phyloP scores from a whole-genome alignment of 2,888 invertebrate species.

The Pilophorus perplexus region DNA sequence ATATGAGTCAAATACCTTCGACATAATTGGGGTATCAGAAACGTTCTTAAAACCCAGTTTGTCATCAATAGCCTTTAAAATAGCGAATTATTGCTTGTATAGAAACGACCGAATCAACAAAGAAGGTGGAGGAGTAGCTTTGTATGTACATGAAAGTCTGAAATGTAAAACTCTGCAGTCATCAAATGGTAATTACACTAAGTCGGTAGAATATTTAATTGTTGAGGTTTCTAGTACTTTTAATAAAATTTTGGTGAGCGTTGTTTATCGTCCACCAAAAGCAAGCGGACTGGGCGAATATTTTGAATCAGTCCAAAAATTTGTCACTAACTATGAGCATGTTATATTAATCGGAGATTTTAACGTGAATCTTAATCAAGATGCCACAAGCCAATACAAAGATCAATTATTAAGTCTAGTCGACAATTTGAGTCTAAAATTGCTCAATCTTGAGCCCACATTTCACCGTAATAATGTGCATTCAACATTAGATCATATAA shows the following conservation, averaged over 20 bases:
- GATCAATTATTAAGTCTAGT: background rate
- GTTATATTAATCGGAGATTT: constrained; percentile 2
- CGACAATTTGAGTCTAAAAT: background rate
- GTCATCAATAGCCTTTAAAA: background rate
- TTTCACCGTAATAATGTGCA: too few species aligned
- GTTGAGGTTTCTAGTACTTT: background rate
- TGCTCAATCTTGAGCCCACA: background rate
- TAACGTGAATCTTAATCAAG: background rate
- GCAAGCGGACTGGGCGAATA: background rate
- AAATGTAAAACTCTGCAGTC: background rate
- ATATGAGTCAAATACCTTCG: too few species aligned
- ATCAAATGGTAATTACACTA: background rate
- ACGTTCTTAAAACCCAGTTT: constrained; percentile 1
- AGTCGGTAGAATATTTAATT: background rate
- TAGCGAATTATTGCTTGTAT: background rate
- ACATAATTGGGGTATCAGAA: too few species aligned
- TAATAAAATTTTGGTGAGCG: background rate
- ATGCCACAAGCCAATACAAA: constrained; percentile 9
- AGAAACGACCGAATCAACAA: constrained; percentile 1
- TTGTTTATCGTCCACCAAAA: constrained; percentile 20
- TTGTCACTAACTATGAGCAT: background rate
- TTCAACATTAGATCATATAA: background rate
- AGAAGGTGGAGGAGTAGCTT: constrained; percentile 15
- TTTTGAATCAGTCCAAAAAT: constrained; percentile 1
- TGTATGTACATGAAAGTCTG: background rate